These are phyloP conservation scores for Apodemus speciosus DNA, from an alignment of 2,113 vertebrate genomes.

Conservation along the genomic window DNA sequence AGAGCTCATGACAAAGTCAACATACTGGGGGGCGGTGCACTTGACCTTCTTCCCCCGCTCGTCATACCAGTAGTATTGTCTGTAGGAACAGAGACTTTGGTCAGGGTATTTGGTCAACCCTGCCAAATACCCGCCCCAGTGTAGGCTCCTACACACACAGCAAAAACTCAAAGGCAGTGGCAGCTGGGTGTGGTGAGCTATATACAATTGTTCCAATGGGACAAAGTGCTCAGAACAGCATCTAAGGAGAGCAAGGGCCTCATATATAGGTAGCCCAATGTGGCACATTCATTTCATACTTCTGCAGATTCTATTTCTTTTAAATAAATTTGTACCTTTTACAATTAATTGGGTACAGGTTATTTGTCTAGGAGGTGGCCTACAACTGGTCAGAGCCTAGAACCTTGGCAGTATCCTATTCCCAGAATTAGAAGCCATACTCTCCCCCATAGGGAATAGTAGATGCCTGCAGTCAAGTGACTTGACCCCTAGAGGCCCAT, in stretches of 20 bases:
- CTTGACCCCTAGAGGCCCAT: neutral
- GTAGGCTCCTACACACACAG: neutral
- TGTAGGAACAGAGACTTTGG: constrained; percentile 77
- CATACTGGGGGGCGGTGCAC: constrained; percentile 98
- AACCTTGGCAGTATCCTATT: neutral
- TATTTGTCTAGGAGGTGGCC: neutral
- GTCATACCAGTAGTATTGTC: constrained; percentile 99
- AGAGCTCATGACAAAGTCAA: constrained; percentile 98
- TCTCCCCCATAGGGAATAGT: neutral
- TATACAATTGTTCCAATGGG: neutral
- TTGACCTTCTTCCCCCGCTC: constrained; percentile 99
- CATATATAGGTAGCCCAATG: neutral
- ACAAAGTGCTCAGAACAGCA: neutral
- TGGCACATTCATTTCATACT: neutral
- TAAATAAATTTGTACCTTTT: neutral
- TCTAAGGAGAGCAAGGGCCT: neutral
- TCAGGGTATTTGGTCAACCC: neutral
- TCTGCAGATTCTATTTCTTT: neutral
- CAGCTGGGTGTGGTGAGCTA: neutral
- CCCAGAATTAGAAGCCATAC: neutral
- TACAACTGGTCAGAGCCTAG: neutral
- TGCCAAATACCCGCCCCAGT: neutral
- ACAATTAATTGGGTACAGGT: neutral
- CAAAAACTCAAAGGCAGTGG: neutral
- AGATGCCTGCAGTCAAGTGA: neutral